Percentiles rank a stretch among this genome's conserved stretches.
phyloP scores from a whole-genome alignment of 2,888 invertebrate species.

The Diachrysia chrysitis region DNA sequence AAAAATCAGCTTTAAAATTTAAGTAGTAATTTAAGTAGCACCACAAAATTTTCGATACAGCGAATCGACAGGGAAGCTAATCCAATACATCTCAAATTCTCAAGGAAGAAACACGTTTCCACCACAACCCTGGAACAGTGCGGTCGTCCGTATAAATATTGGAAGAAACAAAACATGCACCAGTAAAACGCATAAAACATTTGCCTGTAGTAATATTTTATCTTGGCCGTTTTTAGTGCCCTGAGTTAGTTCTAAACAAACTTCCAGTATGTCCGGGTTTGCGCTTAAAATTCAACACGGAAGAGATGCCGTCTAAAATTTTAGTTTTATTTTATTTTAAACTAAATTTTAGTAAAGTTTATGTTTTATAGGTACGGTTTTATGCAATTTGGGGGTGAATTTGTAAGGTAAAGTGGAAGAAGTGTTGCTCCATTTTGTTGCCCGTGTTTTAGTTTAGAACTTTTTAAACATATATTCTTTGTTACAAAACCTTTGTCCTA shows the following conservation, averaged over 20 bases:
- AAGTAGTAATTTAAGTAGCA: not conserved
- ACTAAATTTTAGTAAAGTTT: conserved; percentile 66
- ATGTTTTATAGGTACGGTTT: conserved; percentile 59
- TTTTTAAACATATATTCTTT: not conserved
- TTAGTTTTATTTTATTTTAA: conserved; percentile 69
- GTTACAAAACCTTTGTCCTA: not conserved
- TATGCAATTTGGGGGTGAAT: conserved; percentile 28
- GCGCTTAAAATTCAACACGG: conserved; percentile 75
- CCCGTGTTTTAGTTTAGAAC: conserved; percentile 14
- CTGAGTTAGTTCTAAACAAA: conserved; percentile 80
- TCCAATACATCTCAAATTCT: not conserved
- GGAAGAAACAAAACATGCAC: conserved; percentile 49
- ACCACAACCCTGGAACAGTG: conserved; percentile 12
- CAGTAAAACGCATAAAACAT: conserved; percentile 58
- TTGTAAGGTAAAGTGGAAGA: conserved; percentile 19
- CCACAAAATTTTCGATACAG: not conserved
- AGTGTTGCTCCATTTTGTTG: not conserved
- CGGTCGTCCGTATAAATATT: conserved; percentile 54
- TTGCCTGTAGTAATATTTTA: conserved; percentile 69
- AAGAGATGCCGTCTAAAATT: conserved; percentile 72
- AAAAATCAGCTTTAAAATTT: too few relatives aligned
- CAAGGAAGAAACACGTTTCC: not conserved
- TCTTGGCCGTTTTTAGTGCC: conserved; percentile 72
- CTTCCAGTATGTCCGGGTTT: conserved; percentile 69
- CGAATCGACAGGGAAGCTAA: not conserved